Conservation (phyloP, 2,888 invertebrate genomes). For the Leptopilina syphax region DNA sequence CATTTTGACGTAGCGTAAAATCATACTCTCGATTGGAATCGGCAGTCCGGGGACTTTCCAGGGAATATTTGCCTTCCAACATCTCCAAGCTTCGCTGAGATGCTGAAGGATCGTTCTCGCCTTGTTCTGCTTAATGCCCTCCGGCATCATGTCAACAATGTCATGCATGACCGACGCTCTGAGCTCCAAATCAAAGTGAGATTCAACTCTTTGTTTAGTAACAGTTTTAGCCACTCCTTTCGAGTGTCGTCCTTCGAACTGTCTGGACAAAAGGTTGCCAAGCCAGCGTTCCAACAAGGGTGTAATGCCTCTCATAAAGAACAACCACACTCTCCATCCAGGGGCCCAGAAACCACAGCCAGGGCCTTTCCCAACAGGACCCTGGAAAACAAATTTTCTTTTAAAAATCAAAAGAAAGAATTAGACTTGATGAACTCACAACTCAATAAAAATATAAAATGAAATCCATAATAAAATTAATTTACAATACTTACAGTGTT, state of each 20-base stretch:
- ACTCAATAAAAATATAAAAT: too few species aligned
- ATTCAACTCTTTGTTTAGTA: constrained; percentile 99
- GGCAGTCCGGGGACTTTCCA: constrained; percentile 99
- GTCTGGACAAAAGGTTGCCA: constrained; percentile 98
- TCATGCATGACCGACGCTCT: constrained; percentile 98
- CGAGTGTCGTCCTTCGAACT: constrained; percentile 99
- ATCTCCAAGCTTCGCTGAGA: constrained; percentile 99
- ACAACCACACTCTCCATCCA: constrained; percentile 99
- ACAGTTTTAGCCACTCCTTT: constrained; percentile 99
- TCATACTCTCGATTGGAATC: constrained; percentile 99
- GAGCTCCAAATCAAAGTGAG: constrained; percentile 99
- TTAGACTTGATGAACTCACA: not conserved
- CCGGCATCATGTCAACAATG: constrained; percentile 99
- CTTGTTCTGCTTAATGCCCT: constrained; percentile 99
- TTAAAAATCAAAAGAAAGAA: constrained; percentile 43
- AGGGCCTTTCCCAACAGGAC: constrained; percentile 98
- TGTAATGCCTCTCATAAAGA: constrained; percentile 99
- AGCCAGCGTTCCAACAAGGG: constrained; percentile 98
- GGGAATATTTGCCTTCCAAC: constrained; percentile 99
- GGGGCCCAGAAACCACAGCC: constrained; percentile 99
- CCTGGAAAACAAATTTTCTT: constrained; percentile 79
- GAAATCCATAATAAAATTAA: too few species aligned
- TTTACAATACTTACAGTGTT: constrained; percentile 87
- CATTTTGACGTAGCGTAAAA: constrained; percentile 99
- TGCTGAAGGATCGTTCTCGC: constrained; percentile 99